A percentile compares a stretch with the other conserved stretches of the same genome.
Evolutionary conservation across 2,888 invertebrate genomes (phyloP).

Genomic region (Alcis repandata): DNA sequence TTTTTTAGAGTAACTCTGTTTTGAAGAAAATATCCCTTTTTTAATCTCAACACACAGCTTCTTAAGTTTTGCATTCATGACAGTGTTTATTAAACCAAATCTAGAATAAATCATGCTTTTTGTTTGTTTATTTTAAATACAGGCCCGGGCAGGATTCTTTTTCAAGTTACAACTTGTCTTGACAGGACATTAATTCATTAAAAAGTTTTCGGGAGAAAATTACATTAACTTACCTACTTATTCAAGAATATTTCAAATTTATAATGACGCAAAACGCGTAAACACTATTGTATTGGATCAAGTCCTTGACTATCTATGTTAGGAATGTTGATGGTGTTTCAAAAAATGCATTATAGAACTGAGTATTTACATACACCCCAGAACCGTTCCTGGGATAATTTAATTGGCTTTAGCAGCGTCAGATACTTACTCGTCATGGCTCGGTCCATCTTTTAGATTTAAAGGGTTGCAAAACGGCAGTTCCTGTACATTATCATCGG

Average conservation of each 20-base stretch:
- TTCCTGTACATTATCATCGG: conserved; percentile 77
- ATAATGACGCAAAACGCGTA: conserved; percentile 6
- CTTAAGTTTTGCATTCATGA: too few relatives aligned
- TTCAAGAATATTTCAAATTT: neutral
- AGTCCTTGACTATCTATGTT: conserved; percentile 17
- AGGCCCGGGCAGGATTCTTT: neutral
- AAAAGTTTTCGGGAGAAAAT: too few relatives aligned
- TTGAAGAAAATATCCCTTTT: too few relatives aligned
- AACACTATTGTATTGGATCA: conserved; percentile 15
- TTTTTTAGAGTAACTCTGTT: too few relatives aligned
- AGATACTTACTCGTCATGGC: conserved; percentile 73
- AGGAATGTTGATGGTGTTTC: neutral
- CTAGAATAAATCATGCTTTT: too few relatives aligned
- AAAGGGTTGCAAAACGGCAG: conserved; percentile 82
- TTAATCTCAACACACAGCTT: too few relatives aligned
- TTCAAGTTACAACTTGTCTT: conserved; percentile 11
- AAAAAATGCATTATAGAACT: neutral
- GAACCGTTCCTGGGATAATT: neutral
- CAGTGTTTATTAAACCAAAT: too few relatives aligned
- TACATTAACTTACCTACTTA: too few relatives aligned
- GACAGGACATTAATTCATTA: neutral
- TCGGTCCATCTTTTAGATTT: conserved; percentile 63
- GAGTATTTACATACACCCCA: neutral
- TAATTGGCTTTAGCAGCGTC: neutral
- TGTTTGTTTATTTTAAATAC: too few relatives aligned